These are phyloP conservation scores for Cyprinodon tularosa DNA, from an alignment of 2,113 vertebrate species.

Conservation along the genomic window DNA sequence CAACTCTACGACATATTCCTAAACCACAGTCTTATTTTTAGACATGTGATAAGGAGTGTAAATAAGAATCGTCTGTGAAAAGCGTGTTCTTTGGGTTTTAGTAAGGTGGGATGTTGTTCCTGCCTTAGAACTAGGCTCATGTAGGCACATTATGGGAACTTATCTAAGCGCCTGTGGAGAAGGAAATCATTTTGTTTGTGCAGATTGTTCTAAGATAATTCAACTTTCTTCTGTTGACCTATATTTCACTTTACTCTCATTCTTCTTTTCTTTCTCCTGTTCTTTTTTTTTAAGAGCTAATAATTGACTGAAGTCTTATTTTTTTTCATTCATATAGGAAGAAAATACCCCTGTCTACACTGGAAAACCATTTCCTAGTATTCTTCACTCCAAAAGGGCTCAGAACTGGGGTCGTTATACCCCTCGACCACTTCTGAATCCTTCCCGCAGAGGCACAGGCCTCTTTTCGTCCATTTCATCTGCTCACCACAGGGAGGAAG, in stretches of 20 bases:
- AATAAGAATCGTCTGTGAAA: slow-evolving; percentile 19
- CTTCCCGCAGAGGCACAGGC: slow-evolving; percentile 73
- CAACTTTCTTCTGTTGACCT: not conserved
- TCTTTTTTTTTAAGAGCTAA: not conserved
- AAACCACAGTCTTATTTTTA: slow-evolving; percentile 57
- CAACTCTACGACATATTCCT: slow-evolving; percentile 19
- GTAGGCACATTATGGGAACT: not conserved
- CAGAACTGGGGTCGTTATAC: slow-evolving; percentile 66
- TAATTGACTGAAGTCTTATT: not conserved
- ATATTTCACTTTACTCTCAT: not conserved
- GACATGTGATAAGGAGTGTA: not conserved
- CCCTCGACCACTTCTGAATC: slow-evolving; percentile 79
- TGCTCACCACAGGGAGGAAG: slow-evolving; percentile 18
- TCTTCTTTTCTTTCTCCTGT: not conserved
- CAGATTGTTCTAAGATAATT: not conserved
- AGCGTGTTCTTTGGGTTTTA: not conserved
- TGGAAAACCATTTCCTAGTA: slow-evolving; percentile 73
- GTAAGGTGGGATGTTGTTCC: slow-evolving; percentile 6
- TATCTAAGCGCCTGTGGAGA: not conserved
- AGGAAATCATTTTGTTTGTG: not conserved
- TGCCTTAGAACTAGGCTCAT: not conserved
- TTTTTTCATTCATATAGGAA: slow-evolving; percentile 39
- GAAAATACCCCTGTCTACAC: slow-evolving; percentile 40
- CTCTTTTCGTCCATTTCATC: slow-evolving; percentile 70
- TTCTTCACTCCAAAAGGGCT: slow-evolving; percentile 60